Conservation (phyloP, 23 tunicate species). For the Trididemnum miniatum region DNA sequence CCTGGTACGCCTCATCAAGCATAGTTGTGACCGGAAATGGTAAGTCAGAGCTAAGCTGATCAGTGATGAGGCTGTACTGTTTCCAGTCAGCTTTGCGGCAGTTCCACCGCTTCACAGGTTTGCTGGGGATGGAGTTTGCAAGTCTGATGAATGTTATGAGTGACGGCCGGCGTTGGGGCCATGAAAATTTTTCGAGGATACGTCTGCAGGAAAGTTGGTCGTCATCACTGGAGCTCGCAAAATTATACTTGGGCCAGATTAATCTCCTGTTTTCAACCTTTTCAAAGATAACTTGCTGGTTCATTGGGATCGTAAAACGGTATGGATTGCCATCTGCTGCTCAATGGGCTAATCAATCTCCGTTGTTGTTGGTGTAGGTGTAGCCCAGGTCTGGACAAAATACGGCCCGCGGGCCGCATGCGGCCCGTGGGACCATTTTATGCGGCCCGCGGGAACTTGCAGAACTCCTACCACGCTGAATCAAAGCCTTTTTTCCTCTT, state of each 20-base stretch:
- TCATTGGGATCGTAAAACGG: not conserved
- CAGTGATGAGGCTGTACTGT: not conserved
- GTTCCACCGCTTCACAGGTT: constrained; percentile 28
- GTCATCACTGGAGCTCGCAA: not conserved
- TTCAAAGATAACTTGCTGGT: constrained; percentile 2
- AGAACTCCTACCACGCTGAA: no score
- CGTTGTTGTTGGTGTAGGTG: not conserved
- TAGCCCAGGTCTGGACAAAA: no score
- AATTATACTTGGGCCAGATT: constrained; percentile 9
- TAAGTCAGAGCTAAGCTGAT: not conserved
- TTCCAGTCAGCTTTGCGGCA: not conserved
- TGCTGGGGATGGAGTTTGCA: not conserved
- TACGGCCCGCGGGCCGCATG: no score
- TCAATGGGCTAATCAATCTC: not conserved
- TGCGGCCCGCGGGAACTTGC: no score
- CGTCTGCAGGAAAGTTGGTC: not conserved
- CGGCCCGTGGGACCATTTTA: no score
- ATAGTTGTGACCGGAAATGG: not conserved
- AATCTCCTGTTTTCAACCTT: not conserved
- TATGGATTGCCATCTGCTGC: not conserved
- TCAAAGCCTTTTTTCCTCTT: no score
- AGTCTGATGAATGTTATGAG: not conserved
- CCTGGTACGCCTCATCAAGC: constrained; percentile 14
- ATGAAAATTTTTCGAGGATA: not conserved
- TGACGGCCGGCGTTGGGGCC: constrained; percentile 13